Percentiles rank a stretch among this genome's conserved stretches.
These are phyloP conservation scores for Eulimnadia texana DNA, from an alignment of 1,140 invertebrate species.

Conservation along the genomic window DNA sequence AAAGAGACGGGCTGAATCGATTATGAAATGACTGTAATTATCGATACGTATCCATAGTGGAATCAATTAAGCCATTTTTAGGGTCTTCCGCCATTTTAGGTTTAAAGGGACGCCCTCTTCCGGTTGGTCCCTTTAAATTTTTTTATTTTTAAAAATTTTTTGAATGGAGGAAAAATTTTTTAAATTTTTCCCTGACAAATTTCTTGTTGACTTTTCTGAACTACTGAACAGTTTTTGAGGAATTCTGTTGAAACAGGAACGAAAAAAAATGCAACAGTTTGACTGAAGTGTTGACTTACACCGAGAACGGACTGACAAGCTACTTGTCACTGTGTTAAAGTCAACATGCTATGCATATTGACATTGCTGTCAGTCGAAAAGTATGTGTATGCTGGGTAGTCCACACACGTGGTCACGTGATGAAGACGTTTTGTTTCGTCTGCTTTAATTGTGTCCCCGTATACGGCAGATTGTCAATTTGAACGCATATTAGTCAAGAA, in stretches of 20 bases:
- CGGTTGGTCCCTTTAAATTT: neutral
- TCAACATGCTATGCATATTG: neutral
- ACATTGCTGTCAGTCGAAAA: neutral
- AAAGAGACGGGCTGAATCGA: neutral
- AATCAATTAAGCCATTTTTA: neutral
- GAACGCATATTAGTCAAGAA: too few relatives aligned
- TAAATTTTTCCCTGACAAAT: neutral
- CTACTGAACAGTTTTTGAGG: neutral
- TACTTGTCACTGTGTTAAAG: neutral
- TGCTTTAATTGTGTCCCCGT: too few relatives aligned
- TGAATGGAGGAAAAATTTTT: neutral
- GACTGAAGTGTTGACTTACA: neutral
- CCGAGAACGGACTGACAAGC: neutral
- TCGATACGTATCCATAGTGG: neutral
- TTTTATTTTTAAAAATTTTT: neutral
- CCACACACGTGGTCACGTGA: too few relatives aligned
- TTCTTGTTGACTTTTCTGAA: neutral
- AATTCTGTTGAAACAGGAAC: neutral
- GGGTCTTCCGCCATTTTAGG: neutral
- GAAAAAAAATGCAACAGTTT: neutral
- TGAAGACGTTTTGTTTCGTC: neutral
- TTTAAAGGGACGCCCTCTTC: conserved; percentile 1
- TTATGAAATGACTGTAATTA: neutral
- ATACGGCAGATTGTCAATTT: too few relatives aligned
- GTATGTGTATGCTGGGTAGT: neutral